Evolutionary conservation across 2,797 vertebrate genomes (phyloP), one percentile per base, ranked within the genome.

Genomic region (Lindbergichthys nudifrons): DNA sequence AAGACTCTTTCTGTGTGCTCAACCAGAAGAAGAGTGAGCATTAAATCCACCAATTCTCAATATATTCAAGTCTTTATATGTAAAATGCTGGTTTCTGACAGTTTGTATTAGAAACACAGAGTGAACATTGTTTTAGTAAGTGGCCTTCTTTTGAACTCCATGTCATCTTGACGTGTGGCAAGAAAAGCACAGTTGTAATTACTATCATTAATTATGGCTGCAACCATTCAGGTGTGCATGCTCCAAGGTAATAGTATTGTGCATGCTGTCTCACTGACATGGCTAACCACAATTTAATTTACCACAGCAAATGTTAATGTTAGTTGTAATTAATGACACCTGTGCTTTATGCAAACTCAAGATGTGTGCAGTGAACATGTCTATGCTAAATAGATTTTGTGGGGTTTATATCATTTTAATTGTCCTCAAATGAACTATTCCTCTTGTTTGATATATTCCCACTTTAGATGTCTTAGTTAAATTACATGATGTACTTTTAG

Each of bases 1-100:
- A 83, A 79, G 47, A 73, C 48, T 59, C 50, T 61, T 46, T 32
- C 48, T 77, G 52, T 51, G 48, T 4, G 21, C 65, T 58, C 71
- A 71, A 39, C 26, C 41, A 39, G 60, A 14, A 47, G 18, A 65
- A 13, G 4, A 41, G 58, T 6, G 19, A 64, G 51, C 39, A 66
- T 62, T 45, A 58, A 61, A 77, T 65, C 26, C 23, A 23, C 7
- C 23, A 58, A 23, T 18, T 60, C 30, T 53, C 14, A 13, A 59
- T 73, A 16, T 59, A 65, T 53, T 63, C 61, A 65, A 66, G 32
- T 57, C 54, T 73, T 47, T 23, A 46, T 60, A 65, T 63, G n/a
- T 42, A 14, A 41, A 63, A 64, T 36, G 36, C 21, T 67, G 5
- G 30, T 30, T 5, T 10, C 60, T 60, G 46, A 59, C 1, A 60